These are phyloP conservation scores for Crambe crambe DNA, from an alignment of 37 sponge, comb jelly and placozoan species.

Conservation along the genomic window DNA sequence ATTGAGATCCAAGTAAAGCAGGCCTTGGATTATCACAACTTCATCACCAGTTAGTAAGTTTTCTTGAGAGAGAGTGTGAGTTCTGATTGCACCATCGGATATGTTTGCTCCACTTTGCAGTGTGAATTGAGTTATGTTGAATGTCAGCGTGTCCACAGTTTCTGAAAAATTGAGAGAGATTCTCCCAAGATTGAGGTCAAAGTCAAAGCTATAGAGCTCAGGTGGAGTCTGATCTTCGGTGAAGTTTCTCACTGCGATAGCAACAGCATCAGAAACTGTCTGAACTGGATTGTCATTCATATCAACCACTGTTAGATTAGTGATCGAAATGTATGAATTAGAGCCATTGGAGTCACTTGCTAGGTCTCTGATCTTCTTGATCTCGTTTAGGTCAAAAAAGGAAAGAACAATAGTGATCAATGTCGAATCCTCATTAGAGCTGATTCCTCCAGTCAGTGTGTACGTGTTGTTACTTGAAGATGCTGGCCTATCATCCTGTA, in stretches of 20 bases:
- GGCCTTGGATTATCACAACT: conserved; percentile 43
- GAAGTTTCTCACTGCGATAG: conserved; percentile 49
- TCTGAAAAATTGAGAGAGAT: conserved; percentile 79
- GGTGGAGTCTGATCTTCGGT: conserved; percentile 83
- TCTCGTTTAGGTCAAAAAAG: conserved; percentile 83
- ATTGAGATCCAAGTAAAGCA: conserved; percentile 72
- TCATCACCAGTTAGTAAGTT: conserved; percentile 68
- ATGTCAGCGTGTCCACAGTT: conserved; percentile 80
- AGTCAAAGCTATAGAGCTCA: conserved; percentile 54
- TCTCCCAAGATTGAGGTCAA: conserved; percentile 71
- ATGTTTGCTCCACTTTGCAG: conserved; percentile 53
- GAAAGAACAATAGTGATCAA: conserved; percentile 56
- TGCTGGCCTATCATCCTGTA: conserved; percentile 49
- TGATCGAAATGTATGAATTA: conserved; percentile 66
- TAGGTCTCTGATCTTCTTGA: conserved; percentile 77
- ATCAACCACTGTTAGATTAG: conserved; percentile 67
- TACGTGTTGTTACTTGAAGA: conserved; percentile 27
- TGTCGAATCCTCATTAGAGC: conserved; percentile 64
- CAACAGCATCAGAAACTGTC: conserved; percentile 40
- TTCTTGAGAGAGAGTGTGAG: conserved; percentile 44
- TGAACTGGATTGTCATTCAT: conserved; percentile 80
- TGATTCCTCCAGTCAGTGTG: conserved; percentile 70
- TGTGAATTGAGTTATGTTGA: conserved; percentile 63
- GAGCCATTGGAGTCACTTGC: conserved; percentile 53
- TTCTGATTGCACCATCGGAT: conserved; percentile 17